Base-by-base conservation (phyloP, 2,797 vertebrate genomes). In the Onychomys arenicola region DNA sequence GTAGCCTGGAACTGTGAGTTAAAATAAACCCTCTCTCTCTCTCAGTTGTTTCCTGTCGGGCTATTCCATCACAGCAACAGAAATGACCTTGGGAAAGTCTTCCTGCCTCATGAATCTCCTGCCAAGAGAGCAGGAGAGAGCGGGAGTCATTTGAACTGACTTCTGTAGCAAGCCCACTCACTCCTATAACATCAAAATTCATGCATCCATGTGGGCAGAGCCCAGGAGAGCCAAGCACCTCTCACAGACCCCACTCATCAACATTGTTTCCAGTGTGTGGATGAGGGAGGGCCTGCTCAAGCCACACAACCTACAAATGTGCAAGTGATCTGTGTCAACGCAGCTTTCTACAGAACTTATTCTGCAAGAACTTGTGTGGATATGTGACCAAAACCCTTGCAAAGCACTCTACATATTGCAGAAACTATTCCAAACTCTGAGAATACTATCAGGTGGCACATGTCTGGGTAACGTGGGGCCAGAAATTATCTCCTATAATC, bases 291-390 rank as follows among this genome's bases (percentile, higher is more conserved):
- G 29, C 37, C 25, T 27, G 52, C 29, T 63, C 67, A 52, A 63
- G 32, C 13, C 43, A n/a, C 2, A 5, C 69, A 34, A 27, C 12
- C 8, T 17, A n/a, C 86, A 84, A 65, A 27, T 59, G 81, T 8
- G 46, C 84, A 92, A 37, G 23, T 40, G 55, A 85, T 93, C 93
- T 34, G 9, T 75, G 86, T 82, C 85, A 32, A n/a, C 46, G 77
- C 10, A 90, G 93, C 87, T 93, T 89, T 91, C 75, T 17, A 34
- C 83, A 83, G 93, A 75, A 37, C 7, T 81, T 49, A 29, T 77
- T 95, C 87, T 80, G 63, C 65, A 83, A 81, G 94, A 91, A 93
- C 55, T 8, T 80, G 1, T 88, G 46, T 80, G 29, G 69, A 80
- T 95, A 90, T 78, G n/a, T 67, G 89, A 87, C 65, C 59, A 49